phyloP scores from a whole-genome alignment of 2,797 vertebrate species.

The Lagocephalus sceleratus region DNA sequence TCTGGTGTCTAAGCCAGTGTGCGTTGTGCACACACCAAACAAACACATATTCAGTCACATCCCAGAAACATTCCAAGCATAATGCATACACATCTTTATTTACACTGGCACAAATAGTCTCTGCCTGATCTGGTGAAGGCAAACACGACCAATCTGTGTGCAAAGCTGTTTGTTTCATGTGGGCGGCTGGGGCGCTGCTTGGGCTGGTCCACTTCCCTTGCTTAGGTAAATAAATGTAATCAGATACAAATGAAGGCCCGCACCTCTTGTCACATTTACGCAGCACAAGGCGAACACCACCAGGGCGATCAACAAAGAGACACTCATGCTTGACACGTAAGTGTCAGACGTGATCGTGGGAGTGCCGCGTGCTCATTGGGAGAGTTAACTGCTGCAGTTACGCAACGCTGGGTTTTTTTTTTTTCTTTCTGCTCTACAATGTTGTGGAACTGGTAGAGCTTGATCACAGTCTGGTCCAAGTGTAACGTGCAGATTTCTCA shows the following conservation, averaged over 20 bases:
- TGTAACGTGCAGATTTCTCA: constrained; percentile 36
- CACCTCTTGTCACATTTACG: constrained; percentile 3
- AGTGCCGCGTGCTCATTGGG: constrained; percentile 13
- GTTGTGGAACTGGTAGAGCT: constrained; percentile 53
- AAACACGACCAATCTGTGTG: constrained; percentile 33
- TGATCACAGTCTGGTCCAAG: constrained; percentile 15
- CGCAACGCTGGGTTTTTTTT: constrained; percentile 4
- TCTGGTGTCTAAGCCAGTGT: neutral
- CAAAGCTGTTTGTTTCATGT: constrained; percentile 18
- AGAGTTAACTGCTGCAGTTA: constrained; percentile 29
- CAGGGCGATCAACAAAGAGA: neutral
- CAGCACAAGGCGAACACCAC: neutral
- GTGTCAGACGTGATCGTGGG: constrained; percentile 4
- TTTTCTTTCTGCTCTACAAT: constrained; percentile 19
- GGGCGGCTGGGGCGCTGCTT: constrained; percentile 26
- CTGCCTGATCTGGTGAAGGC: constrained; percentile 21
- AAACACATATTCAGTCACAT: neutral
- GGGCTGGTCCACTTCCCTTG: constrained; percentile 10
- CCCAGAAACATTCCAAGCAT: neutral
- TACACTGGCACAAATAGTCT: constrained; percentile 9
- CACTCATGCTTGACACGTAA: constrained; percentile 1
- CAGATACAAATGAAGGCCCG: constrained; percentile 14
- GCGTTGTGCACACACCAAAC: neutral
- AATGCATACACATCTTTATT: constrained; percentile 27
- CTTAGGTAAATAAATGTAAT: constrained; percentile 27